Evolutionary conservation across 23 tunicate species (phyloP).

Genomic region (Styela clava): DNA sequence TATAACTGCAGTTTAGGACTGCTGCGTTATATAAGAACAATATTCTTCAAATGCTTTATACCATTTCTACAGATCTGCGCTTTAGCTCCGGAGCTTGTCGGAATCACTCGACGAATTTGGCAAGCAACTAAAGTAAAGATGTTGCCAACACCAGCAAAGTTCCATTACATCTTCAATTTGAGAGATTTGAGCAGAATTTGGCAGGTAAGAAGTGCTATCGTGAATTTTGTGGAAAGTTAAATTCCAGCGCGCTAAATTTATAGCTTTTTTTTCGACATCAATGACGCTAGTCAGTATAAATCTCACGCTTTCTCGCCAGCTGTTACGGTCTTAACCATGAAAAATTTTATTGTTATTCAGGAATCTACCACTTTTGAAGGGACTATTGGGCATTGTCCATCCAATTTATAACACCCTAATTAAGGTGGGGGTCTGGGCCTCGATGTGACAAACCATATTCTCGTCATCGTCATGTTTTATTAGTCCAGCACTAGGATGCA

Average conservation of each 20-base stretch:
- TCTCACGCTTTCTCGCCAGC: neutral
- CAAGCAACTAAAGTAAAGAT: constrained; percentile 92
- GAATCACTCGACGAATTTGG: constrained; percentile 86
- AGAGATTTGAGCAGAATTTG: constrained; percentile 98
- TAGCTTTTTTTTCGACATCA: neutral
- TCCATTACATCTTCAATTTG: constrained; percentile 99
- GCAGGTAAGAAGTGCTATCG: constrained; percentile 95
- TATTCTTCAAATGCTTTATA: too few species aligned
- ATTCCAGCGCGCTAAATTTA: neutral
- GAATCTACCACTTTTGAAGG: too few species aligned
- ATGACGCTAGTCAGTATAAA: neutral
- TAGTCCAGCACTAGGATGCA: too few species aligned
- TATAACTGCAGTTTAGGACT: too few species aligned
- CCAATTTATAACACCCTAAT: too few species aligned
- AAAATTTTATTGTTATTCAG: too few species aligned
- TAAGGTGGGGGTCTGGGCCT: too few species aligned
- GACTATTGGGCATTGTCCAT: too few species aligned
- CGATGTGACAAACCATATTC: too few species aligned
- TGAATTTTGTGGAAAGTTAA: neutral
- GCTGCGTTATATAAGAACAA: too few species aligned
- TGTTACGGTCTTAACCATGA: too few species aligned
- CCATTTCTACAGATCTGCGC: constrained; percentile 38
- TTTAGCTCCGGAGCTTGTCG: constrained; percentile 70
- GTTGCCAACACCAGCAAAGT: constrained; percentile 99
- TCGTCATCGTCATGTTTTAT: too few species aligned